These are phyloP conservation scores for Clarias magur DNA, from an alignment of 2,113 vertebrate species.

Conservation along the genomic window DNA sequence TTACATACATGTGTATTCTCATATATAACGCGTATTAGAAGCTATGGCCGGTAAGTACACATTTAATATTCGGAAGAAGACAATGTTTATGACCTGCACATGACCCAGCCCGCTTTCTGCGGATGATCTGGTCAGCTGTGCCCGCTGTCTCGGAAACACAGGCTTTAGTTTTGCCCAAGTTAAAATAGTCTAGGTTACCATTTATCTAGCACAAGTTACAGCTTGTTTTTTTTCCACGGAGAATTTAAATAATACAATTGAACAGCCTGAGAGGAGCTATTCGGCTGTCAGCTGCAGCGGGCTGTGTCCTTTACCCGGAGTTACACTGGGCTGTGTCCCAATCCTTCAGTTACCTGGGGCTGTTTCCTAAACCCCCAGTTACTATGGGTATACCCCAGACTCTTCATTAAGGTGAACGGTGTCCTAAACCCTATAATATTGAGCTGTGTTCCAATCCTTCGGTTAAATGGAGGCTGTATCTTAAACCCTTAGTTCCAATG, in stretches of 20 bases:
- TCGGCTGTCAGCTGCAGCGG: neutral
- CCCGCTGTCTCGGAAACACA: neutral
- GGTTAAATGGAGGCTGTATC: neutral
- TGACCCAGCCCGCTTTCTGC: too few species aligned
- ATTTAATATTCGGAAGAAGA: neutral
- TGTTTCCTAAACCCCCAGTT: neutral
- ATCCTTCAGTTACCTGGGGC: neutral
- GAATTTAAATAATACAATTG: neutral
- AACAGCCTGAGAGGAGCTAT: neutral
- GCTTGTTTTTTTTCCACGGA: neutral
- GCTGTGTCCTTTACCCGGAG: neutral
- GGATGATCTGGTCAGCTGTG: neutral
- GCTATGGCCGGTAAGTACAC: constrained; percentile 1
- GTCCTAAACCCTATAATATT: neutral
- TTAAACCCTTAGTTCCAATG: neutral
- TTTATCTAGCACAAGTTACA: neutral
- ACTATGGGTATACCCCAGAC: neutral
- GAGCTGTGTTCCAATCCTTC: neutral
- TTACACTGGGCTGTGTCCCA: neutral
- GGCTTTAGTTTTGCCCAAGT: neutral
- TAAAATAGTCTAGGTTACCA: neutral
- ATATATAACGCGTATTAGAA: neutral
- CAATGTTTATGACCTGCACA: neutral
- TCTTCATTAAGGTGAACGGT: neutral
- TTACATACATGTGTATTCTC: neutral